phyloP scores from a whole-genome alignment of 2,113 vertebrate species.

The Lycocorax pyrrhopterus region DNA sequence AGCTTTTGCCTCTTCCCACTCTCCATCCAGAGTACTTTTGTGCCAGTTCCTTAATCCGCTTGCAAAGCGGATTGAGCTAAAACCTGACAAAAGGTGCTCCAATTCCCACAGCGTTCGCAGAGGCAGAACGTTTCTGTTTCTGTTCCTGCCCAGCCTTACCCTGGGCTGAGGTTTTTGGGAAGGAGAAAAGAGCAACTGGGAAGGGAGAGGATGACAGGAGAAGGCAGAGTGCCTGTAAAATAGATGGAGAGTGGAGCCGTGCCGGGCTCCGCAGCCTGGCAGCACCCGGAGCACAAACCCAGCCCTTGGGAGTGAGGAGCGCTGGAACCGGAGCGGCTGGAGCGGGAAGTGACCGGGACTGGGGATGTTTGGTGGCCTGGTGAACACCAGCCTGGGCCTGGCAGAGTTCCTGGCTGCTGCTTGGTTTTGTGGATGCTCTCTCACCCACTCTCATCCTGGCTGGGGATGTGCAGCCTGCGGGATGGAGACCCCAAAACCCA shows the following conservation, averaged over 20 bases:
- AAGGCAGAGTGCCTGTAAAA: neutral
- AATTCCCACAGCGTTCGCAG: neutral
- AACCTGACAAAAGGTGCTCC: constrained; percentile 47
- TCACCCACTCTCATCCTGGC: neutral
- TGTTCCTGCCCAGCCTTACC: neutral
- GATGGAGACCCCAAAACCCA: neutral
- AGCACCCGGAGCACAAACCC: neutral
- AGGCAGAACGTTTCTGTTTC: neutral
- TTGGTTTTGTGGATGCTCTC: neutral
- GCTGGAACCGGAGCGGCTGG: accelerated
- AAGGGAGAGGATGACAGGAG: neutral
- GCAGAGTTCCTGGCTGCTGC: neutral
- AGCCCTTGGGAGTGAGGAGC: neutral
- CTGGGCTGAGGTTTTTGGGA: neutral
- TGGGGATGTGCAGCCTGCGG: neutral
- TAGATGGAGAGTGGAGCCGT: neutral
- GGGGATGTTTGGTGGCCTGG: neutral
- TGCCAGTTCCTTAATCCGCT: constrained; percentile 51
- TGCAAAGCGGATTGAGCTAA: constrained; percentile 31
- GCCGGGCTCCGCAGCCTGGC: neutral
- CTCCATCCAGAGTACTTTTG: constrained; percentile 25
- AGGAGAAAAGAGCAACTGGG: neutral
- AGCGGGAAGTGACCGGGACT: accelerated
- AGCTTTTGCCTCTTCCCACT: constrained; percentile 32
- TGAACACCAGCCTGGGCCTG: neutral